Conservation (phyloP, 2,888 invertebrate species). For the Hirtodrosophila alboralis region DNA sequence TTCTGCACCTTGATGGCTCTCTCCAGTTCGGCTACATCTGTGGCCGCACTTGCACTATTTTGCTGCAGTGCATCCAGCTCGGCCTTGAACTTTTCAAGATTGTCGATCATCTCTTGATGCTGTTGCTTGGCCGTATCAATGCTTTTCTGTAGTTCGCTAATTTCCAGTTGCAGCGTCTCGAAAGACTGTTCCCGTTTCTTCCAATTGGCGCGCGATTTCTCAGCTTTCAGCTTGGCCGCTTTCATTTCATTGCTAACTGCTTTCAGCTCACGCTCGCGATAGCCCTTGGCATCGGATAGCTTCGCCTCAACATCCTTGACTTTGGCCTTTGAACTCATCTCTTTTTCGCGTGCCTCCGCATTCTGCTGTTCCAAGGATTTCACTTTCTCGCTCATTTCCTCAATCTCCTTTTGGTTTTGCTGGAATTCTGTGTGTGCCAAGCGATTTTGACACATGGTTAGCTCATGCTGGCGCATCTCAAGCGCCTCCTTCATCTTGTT, state of each 20-base stretch:
- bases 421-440: slow-evolving; percentile 91
- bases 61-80: slow-evolving; percentile 62
- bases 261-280: slow-evolving; percentile 90
- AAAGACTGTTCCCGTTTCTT: slow-evolving; percentile 91
- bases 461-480: slow-evolving; percentile 89
- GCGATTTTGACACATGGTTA: slow-evolving; percentile 88
- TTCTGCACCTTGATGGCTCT: slow-evolving; percentile 88
- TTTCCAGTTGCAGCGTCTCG: slow-evolving; percentile 91
- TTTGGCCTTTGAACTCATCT: slow-evolving; percentile 85
- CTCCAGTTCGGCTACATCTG: slow-evolving; percentile 86
- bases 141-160: slow-evolving; percentile 89
- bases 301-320: slow-evolving; percentile 89
- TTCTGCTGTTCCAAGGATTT: slow-evolving; percentile 85
- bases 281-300: slow-evolving; percentile 91
- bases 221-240: slow-evolving; percentile 89
- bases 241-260: slow-evolving; percentile 88
- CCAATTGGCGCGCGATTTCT: slow-evolving; percentile 90
- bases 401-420: slow-evolving; percentile 91
- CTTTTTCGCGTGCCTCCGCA: slow-evolving; percentile 85
- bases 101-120: slow-evolving; percentile 60
- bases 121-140: slow-evolving; percentile 85
- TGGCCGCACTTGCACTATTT: slow-evolving; percentile 59
- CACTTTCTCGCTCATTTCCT: slow-evolving; percentile 85
- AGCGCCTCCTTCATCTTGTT: slow-evolving; percentile 84
- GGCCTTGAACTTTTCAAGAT: slow-evolving; percentile 70